Evolutionary conservation across 2,888 invertebrate species (phyloP).

Genomic region (Caenorhabditis japonica): DNA sequence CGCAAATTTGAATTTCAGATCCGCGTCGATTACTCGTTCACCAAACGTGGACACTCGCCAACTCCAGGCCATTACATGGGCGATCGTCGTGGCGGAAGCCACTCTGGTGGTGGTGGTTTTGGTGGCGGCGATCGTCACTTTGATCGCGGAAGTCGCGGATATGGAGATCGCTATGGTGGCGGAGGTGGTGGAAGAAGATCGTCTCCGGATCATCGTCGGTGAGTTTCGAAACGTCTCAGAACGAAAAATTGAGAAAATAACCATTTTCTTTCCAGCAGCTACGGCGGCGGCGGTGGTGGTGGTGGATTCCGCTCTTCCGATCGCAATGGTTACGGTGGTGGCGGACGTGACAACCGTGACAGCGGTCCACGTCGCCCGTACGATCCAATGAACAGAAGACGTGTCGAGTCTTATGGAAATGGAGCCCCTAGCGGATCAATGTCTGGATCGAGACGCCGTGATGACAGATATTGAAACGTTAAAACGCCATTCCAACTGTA

Average conservation of each 20-base stretch:
- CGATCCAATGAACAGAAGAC: slow-evolving; percentile 37
- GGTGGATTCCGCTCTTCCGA: slow-evolving; percentile 13
- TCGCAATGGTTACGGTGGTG: slow-evolving; percentile 14
- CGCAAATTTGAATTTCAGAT: no score
- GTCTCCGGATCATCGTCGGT: no score
- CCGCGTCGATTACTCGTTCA: slow-evolving; percentile 73
- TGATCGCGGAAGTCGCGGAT: slow-evolving; percentile 23
- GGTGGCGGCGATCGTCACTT: slow-evolving; percentile 15
- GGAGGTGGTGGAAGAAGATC: background rate
- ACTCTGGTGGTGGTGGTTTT: slow-evolving; percentile 21
- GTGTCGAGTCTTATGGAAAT: slow-evolving; percentile 44
- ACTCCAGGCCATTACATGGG: slow-evolving; percentile 76
- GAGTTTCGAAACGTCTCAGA: no score
- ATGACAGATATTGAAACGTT: no score
- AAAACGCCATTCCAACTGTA: no score
- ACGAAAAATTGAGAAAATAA: no score
- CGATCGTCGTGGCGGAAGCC: slow-evolving; percentile 43
- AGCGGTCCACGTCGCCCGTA: slow-evolving; percentile 38
- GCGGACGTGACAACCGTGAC: slow-evolving; percentile 20
- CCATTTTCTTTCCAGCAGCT: no score
- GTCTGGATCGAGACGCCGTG: background rate
- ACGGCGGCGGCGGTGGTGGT: slow-evolving; percentile 9
- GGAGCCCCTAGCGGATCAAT: background rate
- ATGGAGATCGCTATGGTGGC: slow-evolving; percentile 10
- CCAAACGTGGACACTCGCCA: slow-evolving; percentile 73